Percentiles rank a stretch among this genome's conserved stretches.
These are phyloP conservation scores for Chaitophorus viminalis DNA, from an alignment of 2,888 invertebrate genomes.

Conservation along the genomic window DNA sequence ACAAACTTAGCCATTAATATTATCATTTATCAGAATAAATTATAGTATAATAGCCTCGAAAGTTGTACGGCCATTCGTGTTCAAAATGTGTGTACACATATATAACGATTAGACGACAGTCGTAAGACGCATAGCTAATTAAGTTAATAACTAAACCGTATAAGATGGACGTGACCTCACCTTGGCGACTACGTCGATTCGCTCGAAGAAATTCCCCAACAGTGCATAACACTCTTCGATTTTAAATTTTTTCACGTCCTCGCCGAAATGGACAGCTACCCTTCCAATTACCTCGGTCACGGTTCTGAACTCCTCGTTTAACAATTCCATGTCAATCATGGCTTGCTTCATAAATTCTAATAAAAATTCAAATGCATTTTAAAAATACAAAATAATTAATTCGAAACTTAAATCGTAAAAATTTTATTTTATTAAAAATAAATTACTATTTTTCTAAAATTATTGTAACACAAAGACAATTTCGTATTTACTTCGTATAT, in stretches of 20 bases:
- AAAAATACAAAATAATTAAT: not conserved
- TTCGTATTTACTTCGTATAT: too few species aligned
- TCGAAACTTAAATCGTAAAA: too few species aligned
- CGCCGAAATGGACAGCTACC: conserved; percentile 68
- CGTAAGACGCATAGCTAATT: too few species aligned
- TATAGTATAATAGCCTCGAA: too few species aligned
- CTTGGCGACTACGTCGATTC: conserved; percentile 67
- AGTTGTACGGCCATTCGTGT: too few species aligned
- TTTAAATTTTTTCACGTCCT: conserved; percentile 68
- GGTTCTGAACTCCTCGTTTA: conserved; percentile 66
- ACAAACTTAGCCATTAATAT: too few species aligned
- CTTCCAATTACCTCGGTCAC: conserved; percentile 66
- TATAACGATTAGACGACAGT: not conserved
- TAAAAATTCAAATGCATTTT: conserved; percentile 9
- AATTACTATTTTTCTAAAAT: too few species aligned
- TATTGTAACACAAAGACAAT: too few species aligned
- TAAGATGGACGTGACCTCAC: conserved; percentile 64
- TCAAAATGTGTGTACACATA: too few species aligned
- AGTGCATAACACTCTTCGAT: conserved; percentile 68
- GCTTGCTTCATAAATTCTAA: conserved; percentile 66
- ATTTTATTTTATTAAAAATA: too few species aligned
- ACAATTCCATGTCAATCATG: conserved; percentile 65
- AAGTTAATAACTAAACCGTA: too few species aligned
- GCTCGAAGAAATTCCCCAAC: conserved; percentile 68
- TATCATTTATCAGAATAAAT: too few species aligned